Evolutionary conservation across 2,797 vertebrate species (phyloP).

Genomic region (Bucorvus abyssinicus): DNA sequence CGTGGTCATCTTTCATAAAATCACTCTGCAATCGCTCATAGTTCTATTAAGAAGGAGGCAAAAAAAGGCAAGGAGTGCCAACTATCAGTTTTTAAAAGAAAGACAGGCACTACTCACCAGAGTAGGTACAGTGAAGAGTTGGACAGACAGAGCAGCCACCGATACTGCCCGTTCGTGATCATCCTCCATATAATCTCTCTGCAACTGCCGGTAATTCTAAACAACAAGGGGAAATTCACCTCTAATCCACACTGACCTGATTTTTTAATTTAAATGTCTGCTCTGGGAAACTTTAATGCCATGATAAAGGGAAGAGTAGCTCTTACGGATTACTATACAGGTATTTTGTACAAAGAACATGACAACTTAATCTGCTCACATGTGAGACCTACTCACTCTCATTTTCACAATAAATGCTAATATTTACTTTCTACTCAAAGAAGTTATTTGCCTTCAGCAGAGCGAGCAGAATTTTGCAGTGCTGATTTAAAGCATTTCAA

Average conservation of each 20-base stretch:
- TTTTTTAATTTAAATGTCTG: conserved; percentile 67
- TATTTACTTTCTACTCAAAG: background rate
- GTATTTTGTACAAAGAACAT: background rate
- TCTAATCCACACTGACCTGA: conserved; percentile 83
- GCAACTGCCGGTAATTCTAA: conserved; percentile 98
- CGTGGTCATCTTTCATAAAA: conserved; percentile 96
- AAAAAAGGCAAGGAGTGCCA: conserved; percentile 84
- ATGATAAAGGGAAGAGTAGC: background rate
- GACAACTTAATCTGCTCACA: conserved; percentile 17
- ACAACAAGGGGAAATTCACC: conserved; percentile 91
- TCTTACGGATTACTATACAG: background rate
- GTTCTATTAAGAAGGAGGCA: conserved; percentile 87
- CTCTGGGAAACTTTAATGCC: conserved; percentile 56
- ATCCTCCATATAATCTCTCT: conserved; percentile 99
- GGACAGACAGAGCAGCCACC: conserved; percentile 96
- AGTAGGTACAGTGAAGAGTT: conserved; percentile 97
- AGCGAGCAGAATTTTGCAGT: background rate
- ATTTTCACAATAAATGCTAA: background rate
- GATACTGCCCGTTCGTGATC: conserved; percentile 97
- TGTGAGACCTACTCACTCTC: background rate
- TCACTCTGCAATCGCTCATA: conserved; percentile 96
- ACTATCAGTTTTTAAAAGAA: conserved; percentile 80
- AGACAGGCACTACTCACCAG: conserved; percentile 89
- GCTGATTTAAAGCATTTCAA: background rate
- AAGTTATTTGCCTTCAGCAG: background rate